phyloP scores from a whole-genome alignment of 2,113 vertebrate genomes.

The Struthidea cinerea region DNA sequence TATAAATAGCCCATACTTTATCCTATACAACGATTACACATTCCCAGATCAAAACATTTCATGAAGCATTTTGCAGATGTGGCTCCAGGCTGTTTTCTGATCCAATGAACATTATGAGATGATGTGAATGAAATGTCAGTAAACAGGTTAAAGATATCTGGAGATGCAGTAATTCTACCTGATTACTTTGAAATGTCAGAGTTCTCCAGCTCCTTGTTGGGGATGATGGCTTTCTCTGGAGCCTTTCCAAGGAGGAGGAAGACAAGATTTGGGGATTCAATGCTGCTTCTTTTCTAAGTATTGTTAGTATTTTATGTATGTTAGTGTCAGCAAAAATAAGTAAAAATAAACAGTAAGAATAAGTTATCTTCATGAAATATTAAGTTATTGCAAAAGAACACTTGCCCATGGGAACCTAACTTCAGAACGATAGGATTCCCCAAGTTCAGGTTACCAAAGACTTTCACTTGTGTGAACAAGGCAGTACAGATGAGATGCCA shows the following conservation, averaged over 20 bases:
- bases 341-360: neutral
- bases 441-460: neutral
- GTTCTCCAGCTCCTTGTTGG: neutral
- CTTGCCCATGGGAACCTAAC: neutral
- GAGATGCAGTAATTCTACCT: neutral
- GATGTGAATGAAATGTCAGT: neutral
- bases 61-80: neutral
- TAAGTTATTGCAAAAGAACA: neutral
- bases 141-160: neutral
- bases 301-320: neutral
- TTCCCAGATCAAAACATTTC: neutral
- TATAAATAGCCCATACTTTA: neutral
- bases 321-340: neutral
- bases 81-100: constrained; percentile 5
- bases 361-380: neutral
- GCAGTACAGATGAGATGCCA: neutral
- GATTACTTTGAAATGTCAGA: neutral
- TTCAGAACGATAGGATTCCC: neutral
- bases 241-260: neutral
- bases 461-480: neutral
- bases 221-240: neutral
- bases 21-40: neutral
- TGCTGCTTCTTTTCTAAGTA: neutral
- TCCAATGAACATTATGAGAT: neutral
- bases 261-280: neutral